These are phyloP conservation scores for Pristiophorus japonicus DNA, from an alignment of 2,113 vertebrate species.

Conservation along the genomic window DNA sequence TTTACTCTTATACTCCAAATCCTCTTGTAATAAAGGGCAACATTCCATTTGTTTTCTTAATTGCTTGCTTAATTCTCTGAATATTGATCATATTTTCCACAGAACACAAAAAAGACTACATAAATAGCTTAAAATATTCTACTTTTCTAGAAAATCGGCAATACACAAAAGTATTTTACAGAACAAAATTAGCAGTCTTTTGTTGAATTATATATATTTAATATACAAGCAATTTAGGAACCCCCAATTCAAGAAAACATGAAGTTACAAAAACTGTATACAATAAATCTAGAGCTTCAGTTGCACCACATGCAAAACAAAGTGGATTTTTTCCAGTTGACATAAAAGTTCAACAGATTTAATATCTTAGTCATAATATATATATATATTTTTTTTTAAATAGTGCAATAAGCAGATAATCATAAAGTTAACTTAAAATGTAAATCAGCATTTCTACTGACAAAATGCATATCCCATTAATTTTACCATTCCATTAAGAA, in stretches of 20 bases:
- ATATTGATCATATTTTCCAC: constrained; percentile 44
- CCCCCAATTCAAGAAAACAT: not conserved
- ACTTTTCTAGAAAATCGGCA: not conserved
- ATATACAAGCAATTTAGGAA: not conserved
- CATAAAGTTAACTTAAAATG: not conserved
- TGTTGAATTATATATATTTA: not conserved
- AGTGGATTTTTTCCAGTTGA: not conserved
- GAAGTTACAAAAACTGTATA: not conserved
- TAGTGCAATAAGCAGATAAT: not conserved
- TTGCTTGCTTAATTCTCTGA: no score
- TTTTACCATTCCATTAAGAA: not conserved
- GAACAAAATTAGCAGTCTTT: not conserved
- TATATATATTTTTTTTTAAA: not conserved
- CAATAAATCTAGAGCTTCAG: no score
- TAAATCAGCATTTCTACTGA: not conserved
- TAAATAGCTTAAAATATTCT: not conserved
- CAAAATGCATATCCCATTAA: not conserved
- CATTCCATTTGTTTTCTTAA: no score
- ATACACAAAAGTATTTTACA: not conserved
- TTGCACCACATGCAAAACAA: not conserved
- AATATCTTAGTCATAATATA: not conserved
- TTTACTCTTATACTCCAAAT: no score
- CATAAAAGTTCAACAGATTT: not conserved
- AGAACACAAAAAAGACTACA: constrained; percentile 49
- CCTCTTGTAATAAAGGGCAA: no score